Conservation (phyloP, 1,140 invertebrate genomes). For the Lutraria rhynchaena region DNA sequence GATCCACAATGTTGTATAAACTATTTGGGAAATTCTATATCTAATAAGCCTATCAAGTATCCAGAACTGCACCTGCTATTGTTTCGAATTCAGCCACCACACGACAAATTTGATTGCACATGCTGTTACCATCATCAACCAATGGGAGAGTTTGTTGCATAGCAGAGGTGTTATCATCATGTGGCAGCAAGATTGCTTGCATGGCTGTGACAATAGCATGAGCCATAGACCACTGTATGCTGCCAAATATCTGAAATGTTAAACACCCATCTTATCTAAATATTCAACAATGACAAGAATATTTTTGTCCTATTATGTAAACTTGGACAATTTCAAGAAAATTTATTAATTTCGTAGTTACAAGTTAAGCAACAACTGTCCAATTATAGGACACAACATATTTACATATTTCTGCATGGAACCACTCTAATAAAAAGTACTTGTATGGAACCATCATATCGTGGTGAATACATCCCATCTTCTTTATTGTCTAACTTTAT, state of each 20-base stretch:
- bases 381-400: neutral
- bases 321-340: too few species aligned
- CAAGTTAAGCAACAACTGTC: too few species aligned
- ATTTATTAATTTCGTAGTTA: too few species aligned
- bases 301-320: too few species aligned
- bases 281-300: too few species aligned
- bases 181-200: constrained; percentile 74
- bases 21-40: constrained; percentile 77
- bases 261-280: too few species aligned
- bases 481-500: constrained; percentile 69
- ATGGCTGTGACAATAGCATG: constrained; percentile 78
- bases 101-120: constrained; percentile 77
- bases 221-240: constrained; percentile 74
- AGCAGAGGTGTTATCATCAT: constrained; percentile 69
- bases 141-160: constrained; percentile 74
- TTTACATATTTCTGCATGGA: constrained; percentile 76
- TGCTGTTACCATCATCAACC: constrained; percentile 75
- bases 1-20: constrained; percentile 80
- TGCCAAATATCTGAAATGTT: constrained; percentile 71
- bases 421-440: constrained; percentile 76
- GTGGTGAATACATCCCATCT: constrained; percentile 54
- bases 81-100: constrained; percentile 81
- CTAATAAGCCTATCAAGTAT: constrained; percentile 75
- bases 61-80: constrained; percentile 79
- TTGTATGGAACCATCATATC: constrained; percentile 75